Conservation (phyloP, 1,140 invertebrate genomes). For the Spodoptera litura region DNA sequence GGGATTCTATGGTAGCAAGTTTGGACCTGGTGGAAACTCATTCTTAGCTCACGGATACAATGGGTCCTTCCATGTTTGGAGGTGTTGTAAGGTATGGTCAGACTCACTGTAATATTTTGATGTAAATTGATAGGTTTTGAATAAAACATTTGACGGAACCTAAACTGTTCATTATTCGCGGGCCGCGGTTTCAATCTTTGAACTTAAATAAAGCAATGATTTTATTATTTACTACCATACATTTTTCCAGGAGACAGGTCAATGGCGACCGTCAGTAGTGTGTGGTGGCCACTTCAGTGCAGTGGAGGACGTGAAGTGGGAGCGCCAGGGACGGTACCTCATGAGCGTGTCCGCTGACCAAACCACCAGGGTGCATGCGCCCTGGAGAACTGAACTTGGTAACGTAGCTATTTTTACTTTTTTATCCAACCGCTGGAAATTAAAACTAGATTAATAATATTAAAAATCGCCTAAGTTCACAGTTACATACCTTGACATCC, state of each 20-base stretch:
- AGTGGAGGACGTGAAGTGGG: slow-evolving; percentile 96
- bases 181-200: too few relatives aligned
- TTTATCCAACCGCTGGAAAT: not conserved
- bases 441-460: too few relatives aligned
- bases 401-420: slow-evolving; percentile 54
- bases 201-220: too few relatives aligned
- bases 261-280: slow-evolving; percentile 91
- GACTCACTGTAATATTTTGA: too few relatives aligned
- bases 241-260: slow-evolving; percentile 67
- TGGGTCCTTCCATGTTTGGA: slow-evolving; percentile 98
- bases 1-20: slow-evolving; percentile 96
- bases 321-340: slow-evolving; percentile 90
- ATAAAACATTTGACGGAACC: too few relatives aligned
- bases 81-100: slow-evolving; percentile 83
- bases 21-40: slow-evolving; percentile 89
- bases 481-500: too few relatives aligned
- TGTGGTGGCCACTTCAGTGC: slow-evolving; percentile 94
- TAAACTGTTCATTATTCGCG: too few relatives aligned
- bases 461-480: too few relatives aligned
- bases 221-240: too few relatives aligned
- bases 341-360: slow-evolving; percentile 94
- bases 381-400: slow-evolving; percentile 87
- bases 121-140: too few relatives aligned
- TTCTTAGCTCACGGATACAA: slow-evolving; percentile 96
- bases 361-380: slow-evolving; percentile 96